Evolutionary conservation across 2,113 vertebrate genomes (phyloP).

Genomic region (Syrmaticus mikado): DNA sequence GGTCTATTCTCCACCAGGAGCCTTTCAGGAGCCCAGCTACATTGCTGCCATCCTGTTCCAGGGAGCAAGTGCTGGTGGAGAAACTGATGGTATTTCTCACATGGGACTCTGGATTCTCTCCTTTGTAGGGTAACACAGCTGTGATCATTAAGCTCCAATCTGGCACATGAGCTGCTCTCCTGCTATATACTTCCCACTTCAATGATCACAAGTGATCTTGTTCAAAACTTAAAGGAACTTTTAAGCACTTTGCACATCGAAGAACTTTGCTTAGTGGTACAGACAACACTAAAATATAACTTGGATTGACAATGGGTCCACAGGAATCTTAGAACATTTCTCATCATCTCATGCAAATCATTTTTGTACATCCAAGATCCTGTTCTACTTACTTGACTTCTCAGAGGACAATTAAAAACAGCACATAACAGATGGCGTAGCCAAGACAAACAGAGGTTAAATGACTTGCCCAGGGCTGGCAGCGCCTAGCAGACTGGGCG

Average conservation of each 20-base stretch:
- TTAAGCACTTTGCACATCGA: background rate
- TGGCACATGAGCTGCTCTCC: background rate
- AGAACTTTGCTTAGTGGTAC: background rate
- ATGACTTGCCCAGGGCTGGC: slow-evolving; percentile 68
- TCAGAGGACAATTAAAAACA: slow-evolving; percentile 56
- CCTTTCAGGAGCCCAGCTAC: background rate
- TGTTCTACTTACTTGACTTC: slow-evolving; percentile 28
- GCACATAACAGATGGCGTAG: slow-evolving; percentile 39
- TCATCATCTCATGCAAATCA: slow-evolving; percentile 1
- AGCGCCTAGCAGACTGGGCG: slow-evolving; percentile 13
- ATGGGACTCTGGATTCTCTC: background rate
- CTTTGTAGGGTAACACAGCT: background rate
- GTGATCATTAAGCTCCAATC: background rate
- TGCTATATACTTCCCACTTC: background rate
- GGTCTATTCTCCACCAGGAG: background rate
- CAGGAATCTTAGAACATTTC: background rate
- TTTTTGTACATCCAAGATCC: slow-evolving; percentile 17
- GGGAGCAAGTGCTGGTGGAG: background rate
- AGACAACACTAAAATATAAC: background rate
- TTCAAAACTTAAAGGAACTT: background rate
- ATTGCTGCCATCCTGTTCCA: background rate
- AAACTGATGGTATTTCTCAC: accelerated
- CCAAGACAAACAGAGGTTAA: slow-evolving; percentile 64
- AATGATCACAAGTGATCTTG: background rate
- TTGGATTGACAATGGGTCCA: background rate